Base-by-base conservation (phyloP, 2,888 invertebrate species). In the Anorthoa munda region DNA sequence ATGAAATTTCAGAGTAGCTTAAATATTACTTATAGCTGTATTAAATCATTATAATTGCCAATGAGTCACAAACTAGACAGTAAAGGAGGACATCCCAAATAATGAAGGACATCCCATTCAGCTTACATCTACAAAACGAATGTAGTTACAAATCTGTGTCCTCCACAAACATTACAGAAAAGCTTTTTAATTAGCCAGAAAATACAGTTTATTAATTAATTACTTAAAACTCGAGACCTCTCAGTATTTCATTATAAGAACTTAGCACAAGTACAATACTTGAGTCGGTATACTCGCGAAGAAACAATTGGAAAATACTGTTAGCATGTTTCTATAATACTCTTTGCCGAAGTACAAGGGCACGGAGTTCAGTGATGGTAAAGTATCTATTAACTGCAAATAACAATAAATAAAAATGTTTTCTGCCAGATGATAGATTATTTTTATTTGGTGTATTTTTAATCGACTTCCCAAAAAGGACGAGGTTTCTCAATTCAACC, bases 251-350 rank as follows among this genome's bases (percentile, higher is more conserved):
- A 59, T 31, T 50, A 46, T 18, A 18, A 48, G 26, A 50, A 53
- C 56, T 56, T n/a, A 45, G 48, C 53, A 15, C 48, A 67, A 71
- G 55, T 56, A 59, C 56, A 56, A 69, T 59, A 67, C 60, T 72
- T 61, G 45, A 66, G n/a, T 45, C 21, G 23, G 46, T 15, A n/a
- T 13, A 23, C 13, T 45, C 7, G 50, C 21, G 45, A 50, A 59
- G 26, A 56, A 69, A 66, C 79, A 69, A 75, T 75, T 80, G 66
- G 46, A 76, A 76, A 56, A 68, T 5, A 64, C 21, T 65, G 66
- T 18, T 26, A 18, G 12, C 18, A 55, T 50, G 31, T 63, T 74
- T 18, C 64, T 26, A 9, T 65, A 61, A 61, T 65, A 53, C 60
- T 18, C 45, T 63, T 68, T 61, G n/a, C 11, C 51, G 26, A 67